These are phyloP conservation scores for Lamprotornis superbus DNA, from an alignment of 2,113 vertebrate species.

Conservation along the genomic window DNA sequence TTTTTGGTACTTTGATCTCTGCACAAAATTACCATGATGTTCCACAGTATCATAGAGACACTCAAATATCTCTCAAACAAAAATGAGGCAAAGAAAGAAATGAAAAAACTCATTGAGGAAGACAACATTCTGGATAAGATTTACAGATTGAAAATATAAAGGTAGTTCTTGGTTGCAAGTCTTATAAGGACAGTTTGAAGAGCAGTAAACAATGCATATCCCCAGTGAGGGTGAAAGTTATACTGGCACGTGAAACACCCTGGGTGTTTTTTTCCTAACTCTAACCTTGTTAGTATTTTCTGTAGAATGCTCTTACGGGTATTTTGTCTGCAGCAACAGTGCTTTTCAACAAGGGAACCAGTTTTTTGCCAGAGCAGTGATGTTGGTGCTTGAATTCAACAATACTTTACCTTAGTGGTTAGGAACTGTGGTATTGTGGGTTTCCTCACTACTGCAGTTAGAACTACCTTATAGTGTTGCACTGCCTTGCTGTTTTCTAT, in stretches of 20 bases:
- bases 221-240: not conserved
- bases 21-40: not conserved
- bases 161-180: not conserved
- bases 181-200: not conserved
- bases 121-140: not conserved
- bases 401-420: not conserved
- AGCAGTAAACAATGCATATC: not conserved
- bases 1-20: not conserved
- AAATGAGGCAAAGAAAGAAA: not conserved
- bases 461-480: not conserved
- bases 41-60: not conserved
- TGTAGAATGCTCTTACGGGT: not conserved
- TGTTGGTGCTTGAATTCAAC: not conserved
- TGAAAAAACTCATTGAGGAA: not conserved
- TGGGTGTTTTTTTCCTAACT: not conserved
- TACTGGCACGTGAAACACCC: rapidly evolving
- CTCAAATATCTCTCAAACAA: not conserved
- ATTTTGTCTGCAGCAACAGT: not conserved
- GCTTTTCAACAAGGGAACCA: not conserved
- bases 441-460: not conserved
- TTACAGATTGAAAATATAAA: not conserved
- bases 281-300: not conserved
- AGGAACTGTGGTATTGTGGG: not conserved
- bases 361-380: not conserved
- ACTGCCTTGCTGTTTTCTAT: not conserved